Evolutionary conservation across 2,113 vertebrate genomes (phyloP), one percentile per base, ranked within the genome.

Genomic region (Chaetura pelagica): DNA sequence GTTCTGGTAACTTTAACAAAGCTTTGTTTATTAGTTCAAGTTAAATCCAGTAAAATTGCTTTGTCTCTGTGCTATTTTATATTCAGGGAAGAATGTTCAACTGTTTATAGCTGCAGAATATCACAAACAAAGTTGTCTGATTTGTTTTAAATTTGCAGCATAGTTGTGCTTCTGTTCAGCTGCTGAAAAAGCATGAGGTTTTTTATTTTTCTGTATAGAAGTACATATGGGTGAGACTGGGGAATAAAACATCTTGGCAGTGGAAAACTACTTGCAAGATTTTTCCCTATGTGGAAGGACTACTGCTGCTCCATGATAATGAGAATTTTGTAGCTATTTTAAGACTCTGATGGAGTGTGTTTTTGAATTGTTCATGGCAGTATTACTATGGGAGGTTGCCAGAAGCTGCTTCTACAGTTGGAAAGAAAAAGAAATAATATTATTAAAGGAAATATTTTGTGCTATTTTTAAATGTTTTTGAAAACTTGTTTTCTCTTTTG

Each of bases 271-370:
- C 91, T 94, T 87, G 75, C 51, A 78, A 78, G 61, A 30, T 88
- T 90, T 48, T 76, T 85, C 74, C 51, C 62, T 78, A 18, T 72
- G 88, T 84, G 40, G 46, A 94, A 85, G 78, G 61, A 55, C 86
- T 68, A 11, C 89, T 95, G 92, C 87, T 94, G 87, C 48, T 93
- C 80, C 0, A 3, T 54, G 94, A 92, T 92, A 93, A 94, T 96
- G 69, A 95, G 91, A 95, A 95, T 93, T 34, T 64, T 93, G 90
- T 24, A 81, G 90, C 84, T 97, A 91, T 95, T 96, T 96, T 96
- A 91, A 59, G 84, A 57, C 61, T 46, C 2, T 61, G 49, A 46
- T 90, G 66, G 57, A 73, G 58, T 51, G 40, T 48, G 54, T 10
- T 91, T 96, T 95, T 86, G 7, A 81, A 84, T 92, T 95, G 84